A percentile compares a stretch with the other conserved stretches of the same genome.
These are phyloP conservation scores for Penaeus monodon DNA, from an alignment of 2,888 invertebrate species.

Conservation along the genomic window DNA sequence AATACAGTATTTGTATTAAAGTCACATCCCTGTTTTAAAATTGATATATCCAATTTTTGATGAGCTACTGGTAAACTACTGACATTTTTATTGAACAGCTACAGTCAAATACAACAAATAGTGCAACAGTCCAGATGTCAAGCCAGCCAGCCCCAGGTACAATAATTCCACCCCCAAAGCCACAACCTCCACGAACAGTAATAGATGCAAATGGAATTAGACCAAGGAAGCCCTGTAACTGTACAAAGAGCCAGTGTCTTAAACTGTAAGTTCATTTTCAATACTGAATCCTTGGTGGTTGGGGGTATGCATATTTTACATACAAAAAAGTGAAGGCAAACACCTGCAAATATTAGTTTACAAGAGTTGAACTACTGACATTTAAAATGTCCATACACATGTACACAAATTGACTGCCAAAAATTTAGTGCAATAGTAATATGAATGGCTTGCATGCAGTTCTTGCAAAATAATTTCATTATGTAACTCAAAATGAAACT, in stretches of 20 bases:
- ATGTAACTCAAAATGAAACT: too few species aligned
- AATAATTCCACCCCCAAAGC: slow-evolving; percentile 50
- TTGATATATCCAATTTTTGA: background rate
- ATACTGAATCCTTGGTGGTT: background rate
- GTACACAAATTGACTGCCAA: too few species aligned
- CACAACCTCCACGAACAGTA: slow-evolving; percentile 56
- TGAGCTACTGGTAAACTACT: background rate
- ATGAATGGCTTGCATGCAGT: too few species aligned
- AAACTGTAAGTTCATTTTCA: slow-evolving; percentile 80
- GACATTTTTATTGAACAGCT: slow-evolving; percentile 19
- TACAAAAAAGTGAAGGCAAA: background rate
- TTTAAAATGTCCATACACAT: too few species aligned
- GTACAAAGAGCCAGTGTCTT: slow-evolving; percentile 97
- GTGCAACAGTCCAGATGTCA: slow-evolving; percentile 36
- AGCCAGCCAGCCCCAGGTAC: slow-evolving; percentile 37
- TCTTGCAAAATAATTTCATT: too few species aligned
- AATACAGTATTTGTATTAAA: too few species aligned
- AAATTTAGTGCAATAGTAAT: too few species aligned
- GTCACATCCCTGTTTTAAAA: too few species aligned
- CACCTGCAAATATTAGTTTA: too few species aligned
- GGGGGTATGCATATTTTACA: background rate
- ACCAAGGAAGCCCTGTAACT: slow-evolving; percentile 96
- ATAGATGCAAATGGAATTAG: slow-evolving; percentile 72
- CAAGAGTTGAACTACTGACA: too few species aligned
- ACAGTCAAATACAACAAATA: slow-evolving; percentile 45